phyloP scores from a whole-genome alignment of 2,797 vertebrate species.

The Chlorospingus flavigularis region DNA sequence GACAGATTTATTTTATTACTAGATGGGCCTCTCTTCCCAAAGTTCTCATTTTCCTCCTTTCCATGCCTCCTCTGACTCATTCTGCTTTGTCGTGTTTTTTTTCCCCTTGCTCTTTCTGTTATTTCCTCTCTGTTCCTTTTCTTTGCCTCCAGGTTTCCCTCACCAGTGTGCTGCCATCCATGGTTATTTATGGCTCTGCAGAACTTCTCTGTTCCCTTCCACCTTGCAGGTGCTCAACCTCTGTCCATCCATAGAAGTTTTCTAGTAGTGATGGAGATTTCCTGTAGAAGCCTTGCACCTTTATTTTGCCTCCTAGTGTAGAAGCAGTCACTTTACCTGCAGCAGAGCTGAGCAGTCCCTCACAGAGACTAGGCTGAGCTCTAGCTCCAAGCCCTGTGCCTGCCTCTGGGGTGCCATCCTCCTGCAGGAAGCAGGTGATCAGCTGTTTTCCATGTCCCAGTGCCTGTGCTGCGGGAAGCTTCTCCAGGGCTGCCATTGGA shows the following conservation, averaged over 20 bases:
- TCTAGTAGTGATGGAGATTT: background rate
- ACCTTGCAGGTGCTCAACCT: background rate
- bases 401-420: background rate
- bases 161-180: fast-evolving
- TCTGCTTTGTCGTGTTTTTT: background rate
- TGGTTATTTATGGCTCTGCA: background rate
- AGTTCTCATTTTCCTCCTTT: background rate
- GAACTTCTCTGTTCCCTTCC: background rate
- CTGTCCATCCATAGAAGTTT: background rate
- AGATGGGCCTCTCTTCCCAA: background rate
- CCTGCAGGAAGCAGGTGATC: background rate
- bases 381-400: background rate
- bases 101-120: background rate
- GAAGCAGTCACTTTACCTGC: background rate
- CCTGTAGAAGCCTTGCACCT: background rate
- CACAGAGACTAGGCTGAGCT: background rate
- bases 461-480: background rate
- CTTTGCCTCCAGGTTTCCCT: background rate
- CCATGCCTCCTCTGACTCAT: background rate
- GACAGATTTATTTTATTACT: background rate
- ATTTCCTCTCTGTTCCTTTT: background rate
- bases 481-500: background rate
- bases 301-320: fast-evolving
- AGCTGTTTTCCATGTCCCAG: background rate
- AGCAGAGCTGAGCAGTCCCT: background rate